Evolutionary conservation across 2,113 vertebrate species (phyloP).

Genomic region (Takifugu bimaculatus): DNA sequence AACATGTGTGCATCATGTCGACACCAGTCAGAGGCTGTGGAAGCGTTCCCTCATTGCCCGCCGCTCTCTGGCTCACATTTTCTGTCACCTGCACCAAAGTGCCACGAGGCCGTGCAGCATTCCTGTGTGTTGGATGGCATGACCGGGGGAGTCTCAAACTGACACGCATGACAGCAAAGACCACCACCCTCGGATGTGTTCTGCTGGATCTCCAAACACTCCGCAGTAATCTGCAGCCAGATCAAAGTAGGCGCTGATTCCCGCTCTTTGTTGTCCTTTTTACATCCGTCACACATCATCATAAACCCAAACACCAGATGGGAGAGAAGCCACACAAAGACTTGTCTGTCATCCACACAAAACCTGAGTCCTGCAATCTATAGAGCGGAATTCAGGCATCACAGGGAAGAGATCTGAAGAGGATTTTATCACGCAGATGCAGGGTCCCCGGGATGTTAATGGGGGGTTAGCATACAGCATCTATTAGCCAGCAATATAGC

Average conservation of each 20-base stretch:
- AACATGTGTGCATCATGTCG: conserved; percentile 17
- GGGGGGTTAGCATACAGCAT: background rate
- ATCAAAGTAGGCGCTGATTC: conserved; percentile 55
- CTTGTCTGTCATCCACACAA: conserved; percentile 38
- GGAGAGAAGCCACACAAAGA: conserved; percentile 37
- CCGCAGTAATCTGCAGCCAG: conserved; percentile 42
- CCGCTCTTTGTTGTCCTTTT: conserved; percentile 23
- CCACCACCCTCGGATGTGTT: conserved; percentile 24
- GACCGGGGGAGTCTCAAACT: conserved; percentile 3
- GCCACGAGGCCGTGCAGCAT: conserved; percentile 19
- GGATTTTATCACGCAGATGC: conserved; percentile 33
- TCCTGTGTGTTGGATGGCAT: conserved; percentile 29
- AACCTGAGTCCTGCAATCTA: conserved; percentile 25
- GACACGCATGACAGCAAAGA: conserved; percentile 10
- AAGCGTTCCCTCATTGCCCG: conserved; percentile 22
- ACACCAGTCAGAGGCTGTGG: conserved; percentile 11
- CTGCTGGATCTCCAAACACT: conserved; percentile 34
- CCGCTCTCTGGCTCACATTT: conserved; percentile 11
- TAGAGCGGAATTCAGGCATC: conserved; percentile 6
- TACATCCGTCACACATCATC: conserved; percentile 20
- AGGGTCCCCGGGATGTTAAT: background rate
- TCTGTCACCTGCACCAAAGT: background rate
- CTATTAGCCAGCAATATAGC: background rate
- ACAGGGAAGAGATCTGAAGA: conserved; percentile 15
- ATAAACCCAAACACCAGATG: conserved; percentile 69